phyloP scores from a whole-genome alignment of 35 echinoderm and acorn worm species.

The Strongylocentrotus purpuratus region DNA sequence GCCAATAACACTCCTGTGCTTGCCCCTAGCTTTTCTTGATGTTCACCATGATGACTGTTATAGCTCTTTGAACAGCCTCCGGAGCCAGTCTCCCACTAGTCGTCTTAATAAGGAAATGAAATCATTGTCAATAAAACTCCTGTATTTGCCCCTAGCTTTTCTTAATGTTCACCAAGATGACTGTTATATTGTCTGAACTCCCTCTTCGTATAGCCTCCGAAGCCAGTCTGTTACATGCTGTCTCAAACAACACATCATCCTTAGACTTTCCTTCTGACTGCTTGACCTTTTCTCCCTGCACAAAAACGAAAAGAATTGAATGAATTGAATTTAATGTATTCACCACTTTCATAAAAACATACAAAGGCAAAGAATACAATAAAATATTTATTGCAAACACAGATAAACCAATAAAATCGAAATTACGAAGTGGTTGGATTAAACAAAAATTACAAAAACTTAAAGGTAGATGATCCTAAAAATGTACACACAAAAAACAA shows the following conservation, averaged over 20 bases:
- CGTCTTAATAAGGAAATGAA: background rate
- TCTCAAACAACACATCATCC: slow-evolving; percentile 67
- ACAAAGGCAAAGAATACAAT: too few relatives aligned
- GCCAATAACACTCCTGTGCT: background rate
- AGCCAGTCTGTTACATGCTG: slow-evolving; percentile 83
- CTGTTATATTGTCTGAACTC: slow-evolving; percentile 96
- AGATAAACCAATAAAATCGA: too few relatives aligned
- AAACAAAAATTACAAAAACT: too few relatives aligned
- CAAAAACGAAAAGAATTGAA: background rate
- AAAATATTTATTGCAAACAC: too few relatives aligned
- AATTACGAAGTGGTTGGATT: too few relatives aligned
- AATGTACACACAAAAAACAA: too few relatives aligned
- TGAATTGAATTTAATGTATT: too few relatives aligned
- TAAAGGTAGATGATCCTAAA: too few relatives aligned
- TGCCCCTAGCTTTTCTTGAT: slow-evolving; percentile 63
- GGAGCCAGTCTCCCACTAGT: slow-evolving; percentile 65
- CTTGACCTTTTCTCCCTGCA: slow-evolving; percentile 59
- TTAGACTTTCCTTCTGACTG: slow-evolving; percentile 37
- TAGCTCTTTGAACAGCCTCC: slow-evolving; percentile 88
- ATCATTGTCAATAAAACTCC: background rate
- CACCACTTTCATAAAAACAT: too few relatives aligned
- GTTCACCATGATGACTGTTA: slow-evolving; percentile 88
- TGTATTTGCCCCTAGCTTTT: slow-evolving; percentile 50
- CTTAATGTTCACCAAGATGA: slow-evolving; percentile 80
- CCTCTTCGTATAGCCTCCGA: slow-evolving; percentile 90